Base-by-base conservation (phyloP, 2,797 vertebrate species). In the Hephaestus fuliginosus region DNA sequence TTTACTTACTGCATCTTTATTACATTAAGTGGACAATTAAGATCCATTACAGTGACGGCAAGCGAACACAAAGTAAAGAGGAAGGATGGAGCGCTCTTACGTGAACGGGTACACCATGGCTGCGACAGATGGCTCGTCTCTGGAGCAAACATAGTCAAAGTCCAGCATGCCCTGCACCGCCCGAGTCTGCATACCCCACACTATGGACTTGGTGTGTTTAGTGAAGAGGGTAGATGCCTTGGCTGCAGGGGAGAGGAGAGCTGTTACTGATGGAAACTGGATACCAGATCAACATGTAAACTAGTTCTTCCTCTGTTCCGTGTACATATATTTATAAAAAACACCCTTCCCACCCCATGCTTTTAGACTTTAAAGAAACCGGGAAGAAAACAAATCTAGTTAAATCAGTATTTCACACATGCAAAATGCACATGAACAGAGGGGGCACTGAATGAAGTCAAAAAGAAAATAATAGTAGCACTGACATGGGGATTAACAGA, bases 101-200 rank as follows among this genome's bases (percentile, higher is more conserved):
- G 97, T 99, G 95, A 99, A 99, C 0, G 98, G 98, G 90, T 99
- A 99, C 85, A 99, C 97, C 97, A 99, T 97, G 86, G 97, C 96
- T 2, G 97, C 96, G 7, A 99, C 98, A 0, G 98, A 99, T 0
- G 98, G 98, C 94, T 98, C 1, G 80, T 96, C 83, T 93, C 95
- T 96, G 84, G 98, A 99, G 80, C 98, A 99, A 67, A 98, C 87
- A 0, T 99, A 99, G 89, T 99, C 98, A 0, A 99, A 99, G 91
- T 99, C 98, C 93, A 99, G 80, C 98, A 99, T 99, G 65, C 98
- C 98, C 80, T 99, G 98, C n/a, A 99, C 98, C 0, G 98, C 98
- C 33, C 98, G 91, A 0, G 98, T 99, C 96, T 99, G 98, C 98
- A 99, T 99, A 0, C 98, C 98, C 98, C 98, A 99, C 55, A 99